A percentile compares a stretch with the other conserved stretches of the same genome.
Evolutionary conservation across 2,797 vertebrate genomes (phyloP).

Genomic region (Danio kyathit): DNA sequence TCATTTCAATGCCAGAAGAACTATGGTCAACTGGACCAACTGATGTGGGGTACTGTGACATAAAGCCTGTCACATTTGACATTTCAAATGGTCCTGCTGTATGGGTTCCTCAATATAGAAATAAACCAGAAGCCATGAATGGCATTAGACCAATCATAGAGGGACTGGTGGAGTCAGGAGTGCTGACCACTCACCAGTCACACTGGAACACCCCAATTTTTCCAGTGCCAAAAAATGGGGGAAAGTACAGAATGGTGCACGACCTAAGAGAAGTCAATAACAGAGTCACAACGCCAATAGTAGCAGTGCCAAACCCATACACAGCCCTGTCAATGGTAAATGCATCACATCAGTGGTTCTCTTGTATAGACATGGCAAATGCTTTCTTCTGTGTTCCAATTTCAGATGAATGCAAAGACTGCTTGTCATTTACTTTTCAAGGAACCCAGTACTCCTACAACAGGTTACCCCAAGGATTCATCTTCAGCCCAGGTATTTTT

Average conservation of each 20-base stretch:
- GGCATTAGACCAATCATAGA: background rate
- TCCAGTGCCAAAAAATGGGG: background rate
- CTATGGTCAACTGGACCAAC: slow-evolving; percentile 23
- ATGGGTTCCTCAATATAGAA: background rate
- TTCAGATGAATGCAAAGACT: background rate
- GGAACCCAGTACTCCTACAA: no score
- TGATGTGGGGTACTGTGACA: slow-evolving; percentile 10
- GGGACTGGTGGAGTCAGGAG: background rate
- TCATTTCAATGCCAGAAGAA: background rate
- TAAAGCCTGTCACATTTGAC: background rate
- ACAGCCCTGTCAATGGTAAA: background rate
- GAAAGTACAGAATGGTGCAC: slow-evolving; percentile 9
- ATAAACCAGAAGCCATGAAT: background rate
- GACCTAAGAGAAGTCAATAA: background rate
- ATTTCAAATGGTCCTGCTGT: background rate
- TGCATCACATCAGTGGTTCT: background rate
- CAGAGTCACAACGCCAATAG: background rate
- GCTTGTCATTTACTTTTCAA: background rate
- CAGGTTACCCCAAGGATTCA: slow-evolving; percentile 11
- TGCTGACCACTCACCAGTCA: background rate
- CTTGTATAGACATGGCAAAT: slow-evolving; percentile 26
- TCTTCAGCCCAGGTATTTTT: slow-evolving; percentile 17
- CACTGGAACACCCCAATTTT: slow-evolving; percentile 5
- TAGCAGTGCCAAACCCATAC: slow-evolving; percentile 20
- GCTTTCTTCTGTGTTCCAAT: slow-evolving; percentile 28